Evolutionary conservation across 2,797 vertebrate genomes (phyloP), one percentile per base, ranked within the genome.

Genomic region (Cossypha niveicapilla): DNA sequence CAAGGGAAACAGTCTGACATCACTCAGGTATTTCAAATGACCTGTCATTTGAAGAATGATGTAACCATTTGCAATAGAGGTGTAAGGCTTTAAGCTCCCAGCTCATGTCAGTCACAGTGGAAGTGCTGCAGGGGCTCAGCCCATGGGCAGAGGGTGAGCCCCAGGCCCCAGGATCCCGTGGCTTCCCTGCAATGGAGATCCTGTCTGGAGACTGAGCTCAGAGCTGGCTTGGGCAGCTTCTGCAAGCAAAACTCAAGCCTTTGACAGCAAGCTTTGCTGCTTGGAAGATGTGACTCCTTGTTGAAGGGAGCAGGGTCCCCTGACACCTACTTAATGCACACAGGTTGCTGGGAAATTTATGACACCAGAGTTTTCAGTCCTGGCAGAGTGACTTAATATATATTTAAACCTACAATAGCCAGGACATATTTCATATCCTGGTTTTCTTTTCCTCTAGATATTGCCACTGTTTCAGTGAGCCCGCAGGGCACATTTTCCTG

Each of bases 61-160:
- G 15, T 30, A 54, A 18, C 17, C 60, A 14, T 76, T 39, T 60
- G 34, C 0, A 3, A 11, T 35, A 3, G 3, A 37, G n/a, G 37
- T 60, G 1, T 22, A 54, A 4, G 9, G 21, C 57, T 80, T 86
- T 63, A 21, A 61, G 63, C 56, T 81, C 30, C 34, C 45, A 47
- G 34, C 17, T 72, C 3, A 0, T 6, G 16, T 23, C 7, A 17
- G 19, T 44, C 7, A 2, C 34, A 2, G 12, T n/a, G 42, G 22
- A 60, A 37, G 19, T 4, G 23, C 16, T 37, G 53, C 18, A 27
- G 53, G 57, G 14, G 17, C 2, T 14, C 35, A 39, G 48, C 32
- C 48, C 45, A 3, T 0, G 1, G 53, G n/a, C 23, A 35, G 19
- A 9, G 11, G 13, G 18, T 18, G 39, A 0, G 1, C 3, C 2